Conservation (phyloP, 2,797 vertebrate genomes). For the Anguilla megastoma region DNA sequence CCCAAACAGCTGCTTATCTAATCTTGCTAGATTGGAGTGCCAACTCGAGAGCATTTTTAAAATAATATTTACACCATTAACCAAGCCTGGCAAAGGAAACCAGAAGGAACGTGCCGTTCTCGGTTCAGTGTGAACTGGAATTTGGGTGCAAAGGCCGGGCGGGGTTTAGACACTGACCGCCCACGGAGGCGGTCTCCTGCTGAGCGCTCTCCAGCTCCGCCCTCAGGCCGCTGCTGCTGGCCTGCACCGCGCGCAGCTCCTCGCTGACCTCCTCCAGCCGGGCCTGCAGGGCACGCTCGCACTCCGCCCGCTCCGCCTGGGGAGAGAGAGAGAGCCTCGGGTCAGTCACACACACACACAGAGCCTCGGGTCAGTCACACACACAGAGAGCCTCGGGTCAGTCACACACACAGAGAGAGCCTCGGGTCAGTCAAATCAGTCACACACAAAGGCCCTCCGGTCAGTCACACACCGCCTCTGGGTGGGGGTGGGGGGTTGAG, state of each 20-base stretch:
- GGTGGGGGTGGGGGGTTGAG: background rate
- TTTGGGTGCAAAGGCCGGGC: background rate
- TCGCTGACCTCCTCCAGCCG: slow-evolving; percentile 84
- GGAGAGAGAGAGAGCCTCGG: background rate
- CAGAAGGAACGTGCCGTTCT: background rate
- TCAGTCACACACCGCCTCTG: too few species aligned
- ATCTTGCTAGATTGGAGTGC: background rate
- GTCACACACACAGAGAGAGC: too few species aligned
- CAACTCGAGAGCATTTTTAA: too few species aligned
- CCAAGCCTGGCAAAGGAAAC: background rate
- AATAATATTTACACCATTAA: background rate
- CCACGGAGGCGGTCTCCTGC: background rate
- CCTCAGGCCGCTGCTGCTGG: slow-evolving; percentile 74
- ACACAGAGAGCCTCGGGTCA: too few species aligned
- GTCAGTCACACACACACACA: background rate
- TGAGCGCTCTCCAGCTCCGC: slow-evolving; percentile 60
- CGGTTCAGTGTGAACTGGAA: too few species aligned
- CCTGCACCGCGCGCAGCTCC: slow-evolving; percentile 83
- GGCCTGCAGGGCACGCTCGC: slow-evolving; percentile 79
- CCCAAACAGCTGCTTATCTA: background rate
- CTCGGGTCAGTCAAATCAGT: too few species aligned
- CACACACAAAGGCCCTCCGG: too few species aligned
- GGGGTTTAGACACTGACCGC: background rate
- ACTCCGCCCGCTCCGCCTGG: slow-evolving; percentile 78
- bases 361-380: too few species aligned